Base-by-base conservation (phyloP, 2,888 invertebrate genomes). In the Gisinianus flammeolus region DNA sequence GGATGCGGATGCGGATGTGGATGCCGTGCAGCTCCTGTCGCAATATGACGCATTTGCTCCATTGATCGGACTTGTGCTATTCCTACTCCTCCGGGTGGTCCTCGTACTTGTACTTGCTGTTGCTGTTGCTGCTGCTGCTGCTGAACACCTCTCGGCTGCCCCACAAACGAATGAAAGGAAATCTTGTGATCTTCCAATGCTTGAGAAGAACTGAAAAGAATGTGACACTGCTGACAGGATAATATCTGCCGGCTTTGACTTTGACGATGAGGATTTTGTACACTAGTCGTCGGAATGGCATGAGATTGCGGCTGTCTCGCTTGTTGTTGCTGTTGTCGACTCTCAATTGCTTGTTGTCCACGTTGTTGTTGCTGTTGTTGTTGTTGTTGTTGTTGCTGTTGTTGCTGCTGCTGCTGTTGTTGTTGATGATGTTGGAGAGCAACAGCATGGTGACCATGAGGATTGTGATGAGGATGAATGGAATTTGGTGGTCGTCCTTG, bases 131-230 rank as follows among this genome's bases (percentile, higher is more conserved):
- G 74, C 12, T 44, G 22, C 35, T 58, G 73, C 12, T 62, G 28
- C 10, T 24, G 26, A 64, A 26, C 26, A 10, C 3, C 62, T 10
- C 22, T 12, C 12, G 30, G 26, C 24, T 22, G 70, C 5, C 22
- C 52, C 19, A 5, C 64, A 33, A 24, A 52, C 5, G 78, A 75
- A 54, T 82, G 82, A 16, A 73, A 26, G 6, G 72, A 44, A 12
- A 77, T 19, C 69, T 76, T 78, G 67, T 83, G 83, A 8, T 81
- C 81, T 67, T 83, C 81, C n/a, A 81, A 31, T 8, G 62, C 24
- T 64, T 81, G 79, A 10, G 69, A 24, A 2, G 81, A 75, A n/a
- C 8, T 35, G 56, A 77, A 83, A 2, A 70, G 52, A 3, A n/a
- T 64, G 19, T 54, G 19, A 44, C 82, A 82, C 3, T 68, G 31